phyloP scores from a whole-genome alignment of 2,113 vertebrate genomes.

The Penelope pileata region DNA sequence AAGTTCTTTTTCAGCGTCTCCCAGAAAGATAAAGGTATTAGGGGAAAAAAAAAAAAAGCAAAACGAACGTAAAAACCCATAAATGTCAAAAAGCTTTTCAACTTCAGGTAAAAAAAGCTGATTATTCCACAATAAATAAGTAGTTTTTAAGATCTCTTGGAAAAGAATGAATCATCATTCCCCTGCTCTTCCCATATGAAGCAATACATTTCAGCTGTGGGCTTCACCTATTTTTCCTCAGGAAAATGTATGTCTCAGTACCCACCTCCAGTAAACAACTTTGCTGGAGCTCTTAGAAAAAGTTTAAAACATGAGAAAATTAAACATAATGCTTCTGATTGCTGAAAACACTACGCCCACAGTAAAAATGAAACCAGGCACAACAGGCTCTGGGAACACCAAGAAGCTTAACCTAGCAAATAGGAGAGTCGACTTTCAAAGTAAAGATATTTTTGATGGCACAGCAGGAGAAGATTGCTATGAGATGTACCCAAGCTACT shows the following conservation, averaged over 20 bases:
- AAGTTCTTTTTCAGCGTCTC: not conserved
- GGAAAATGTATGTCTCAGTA: not conserved
- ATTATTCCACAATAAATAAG: not conserved
- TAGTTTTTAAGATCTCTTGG: not conserved
- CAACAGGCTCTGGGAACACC: not conserved
- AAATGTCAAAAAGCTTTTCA: not conserved
- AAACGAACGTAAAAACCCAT: not conserved
- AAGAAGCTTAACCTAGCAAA: not conserved
- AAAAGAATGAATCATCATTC: not conserved
- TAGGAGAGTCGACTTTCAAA: not conserved
- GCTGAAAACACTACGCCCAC: not conserved
- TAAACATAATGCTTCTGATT: not conserved
- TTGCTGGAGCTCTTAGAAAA: not conserved
- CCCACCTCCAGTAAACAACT: slow-evolving; percentile 36
- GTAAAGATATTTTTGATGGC: not conserved
- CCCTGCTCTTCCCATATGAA: not conserved
- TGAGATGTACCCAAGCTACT: not conserved
- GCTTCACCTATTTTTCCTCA: not conserved
- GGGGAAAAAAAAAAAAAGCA: not conserved
- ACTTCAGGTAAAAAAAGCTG: not conserved
- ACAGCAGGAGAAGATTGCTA: not conserved
- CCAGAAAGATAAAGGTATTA: not conserved
- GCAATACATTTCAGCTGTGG: not conserved
- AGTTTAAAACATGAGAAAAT: slow-evolving; percentile 44
- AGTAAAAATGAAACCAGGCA: slow-evolving; percentile 33